Evolutionary conservation across 2,113 vertebrate species (phyloP).

Genomic region (Plectropomus leopardus): DNA sequence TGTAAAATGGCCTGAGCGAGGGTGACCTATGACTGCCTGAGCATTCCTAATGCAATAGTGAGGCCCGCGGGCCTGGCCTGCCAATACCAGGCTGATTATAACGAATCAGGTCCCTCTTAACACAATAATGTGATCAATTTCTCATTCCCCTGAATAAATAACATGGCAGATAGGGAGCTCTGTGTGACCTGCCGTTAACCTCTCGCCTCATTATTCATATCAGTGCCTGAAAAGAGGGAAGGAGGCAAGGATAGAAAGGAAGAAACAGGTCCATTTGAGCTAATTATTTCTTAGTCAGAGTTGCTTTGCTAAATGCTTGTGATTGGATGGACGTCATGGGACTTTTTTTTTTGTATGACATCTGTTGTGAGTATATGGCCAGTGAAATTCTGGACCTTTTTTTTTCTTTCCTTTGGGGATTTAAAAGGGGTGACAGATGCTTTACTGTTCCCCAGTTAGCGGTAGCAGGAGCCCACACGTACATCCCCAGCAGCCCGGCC

Average conservation of each 20-base stretch:
- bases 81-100: constrained; percentile 98
- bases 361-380: constrained; percentile 79
- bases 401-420: constrained; percentile 79
- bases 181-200: constrained; percentile 94
- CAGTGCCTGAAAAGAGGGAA: constrained; percentile 83
- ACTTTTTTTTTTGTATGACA: constrained; percentile 83
- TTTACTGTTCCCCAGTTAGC: constrained; percentile 47
- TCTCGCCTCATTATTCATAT: constrained; percentile 95
- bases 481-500: constrained; percentile 16
- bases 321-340: constrained; percentile 88
- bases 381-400: constrained; percentile 61
- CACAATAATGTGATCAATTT: constrained; percentile 99
- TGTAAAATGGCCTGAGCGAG: constrained; percentile 91
- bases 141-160: constrained; percentile 99
- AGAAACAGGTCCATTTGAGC: constrained; percentile 90
- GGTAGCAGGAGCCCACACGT: constrained; percentile 45
- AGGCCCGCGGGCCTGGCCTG: constrained; percentile 92
- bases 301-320: constrained; percentile 88
- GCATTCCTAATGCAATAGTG: constrained; percentile 93
- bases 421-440: constrained; percentile 69
- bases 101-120: constrained; percentile 97
- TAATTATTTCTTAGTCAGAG: constrained; percentile 92
- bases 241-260: constrained; percentile 70
- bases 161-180: constrained; percentile 91
- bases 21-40: constrained; percentile 90